Evolutionary conservation across 2,797 vertebrate species (phyloP).

Genomic region (Petrocephalus schoutedeni): DNA sequence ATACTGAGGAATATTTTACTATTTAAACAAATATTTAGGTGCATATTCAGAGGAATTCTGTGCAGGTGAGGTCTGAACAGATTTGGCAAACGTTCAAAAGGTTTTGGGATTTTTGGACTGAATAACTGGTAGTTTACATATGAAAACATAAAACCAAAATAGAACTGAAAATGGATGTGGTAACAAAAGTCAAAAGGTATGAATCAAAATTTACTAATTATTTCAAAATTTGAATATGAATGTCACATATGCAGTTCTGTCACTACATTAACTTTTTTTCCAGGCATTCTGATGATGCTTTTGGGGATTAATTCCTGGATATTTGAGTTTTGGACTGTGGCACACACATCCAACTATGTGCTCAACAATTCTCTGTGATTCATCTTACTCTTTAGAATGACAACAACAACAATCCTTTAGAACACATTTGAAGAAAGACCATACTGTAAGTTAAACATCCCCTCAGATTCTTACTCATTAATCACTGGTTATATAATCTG

Average conservation of each 20-base stretch:
- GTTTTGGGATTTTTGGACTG: background rate
- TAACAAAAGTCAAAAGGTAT: background rate
- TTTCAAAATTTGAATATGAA: background rate
- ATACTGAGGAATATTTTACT: background rate
- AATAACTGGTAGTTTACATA: constrained; percentile 9
- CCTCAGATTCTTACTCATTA: background rate
- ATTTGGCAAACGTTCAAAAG: background rate
- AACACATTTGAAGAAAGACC: background rate
- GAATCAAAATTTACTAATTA: background rate
- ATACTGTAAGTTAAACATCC: background rate
- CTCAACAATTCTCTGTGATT: background rate
- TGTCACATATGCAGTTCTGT: background rate
- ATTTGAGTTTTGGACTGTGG: background rate
- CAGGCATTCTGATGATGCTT: background rate
- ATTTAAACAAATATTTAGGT: background rate
- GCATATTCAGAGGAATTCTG: background rate
- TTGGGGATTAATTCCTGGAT: background rate
- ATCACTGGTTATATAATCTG: background rate
- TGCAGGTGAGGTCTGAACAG: background rate
- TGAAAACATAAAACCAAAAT: background rate
- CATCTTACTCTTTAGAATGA: background rate
- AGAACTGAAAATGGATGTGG: background rate
- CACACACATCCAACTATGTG: background rate
- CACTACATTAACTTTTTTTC: background rate
- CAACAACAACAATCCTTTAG: background rate